These are phyloP conservation scores for Isaurus tuberculatus DNA, from an alignment of 92 coral and sea anemone genomes.

Conservation along the genomic window DNA sequence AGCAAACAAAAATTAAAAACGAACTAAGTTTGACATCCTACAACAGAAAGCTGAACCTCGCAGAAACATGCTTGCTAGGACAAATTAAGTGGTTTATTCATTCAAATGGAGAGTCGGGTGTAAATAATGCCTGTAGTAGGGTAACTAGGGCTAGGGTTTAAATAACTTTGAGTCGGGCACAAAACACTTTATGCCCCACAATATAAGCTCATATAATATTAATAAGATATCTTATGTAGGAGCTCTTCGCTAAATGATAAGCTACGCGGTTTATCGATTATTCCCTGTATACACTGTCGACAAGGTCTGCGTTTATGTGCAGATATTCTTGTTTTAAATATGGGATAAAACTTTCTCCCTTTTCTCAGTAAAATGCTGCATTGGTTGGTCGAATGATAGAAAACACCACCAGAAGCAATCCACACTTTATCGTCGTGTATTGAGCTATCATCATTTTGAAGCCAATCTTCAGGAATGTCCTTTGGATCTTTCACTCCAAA, in stretches of 20 bases:
- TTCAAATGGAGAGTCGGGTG: no score
- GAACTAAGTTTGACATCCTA: no score
- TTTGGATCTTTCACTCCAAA: conserved; percentile 30
- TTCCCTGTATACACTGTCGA: conserved; percentile 1
- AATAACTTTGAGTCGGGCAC: no score
- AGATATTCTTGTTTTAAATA: conserved; percentile 6
- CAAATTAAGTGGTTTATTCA: no score
- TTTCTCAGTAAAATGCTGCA: conserved; percentile 9
- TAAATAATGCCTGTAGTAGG: background rate
- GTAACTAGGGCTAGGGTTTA: no score
- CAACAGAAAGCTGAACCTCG: no score
- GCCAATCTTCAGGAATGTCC: conserved; percentile 39
- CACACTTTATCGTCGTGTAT: background rate
- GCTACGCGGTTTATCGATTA: background rate
- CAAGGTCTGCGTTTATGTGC: conserved; percentile 27
- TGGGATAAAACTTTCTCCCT: conserved; percentile 35
- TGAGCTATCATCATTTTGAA: background rate
- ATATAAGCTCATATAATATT: no score
- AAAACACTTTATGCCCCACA: background rate
- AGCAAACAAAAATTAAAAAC: no score
- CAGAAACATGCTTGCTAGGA: no score
- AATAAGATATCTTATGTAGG: conserved; percentile 5
- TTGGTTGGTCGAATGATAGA: conserved; percentile 13
- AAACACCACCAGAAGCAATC: conserved; percentile 36
- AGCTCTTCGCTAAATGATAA: conserved; percentile 36